phyloP scores from a whole-genome alignment of 2,113 vertebrate genomes.

The Passer montanus region DNA sequence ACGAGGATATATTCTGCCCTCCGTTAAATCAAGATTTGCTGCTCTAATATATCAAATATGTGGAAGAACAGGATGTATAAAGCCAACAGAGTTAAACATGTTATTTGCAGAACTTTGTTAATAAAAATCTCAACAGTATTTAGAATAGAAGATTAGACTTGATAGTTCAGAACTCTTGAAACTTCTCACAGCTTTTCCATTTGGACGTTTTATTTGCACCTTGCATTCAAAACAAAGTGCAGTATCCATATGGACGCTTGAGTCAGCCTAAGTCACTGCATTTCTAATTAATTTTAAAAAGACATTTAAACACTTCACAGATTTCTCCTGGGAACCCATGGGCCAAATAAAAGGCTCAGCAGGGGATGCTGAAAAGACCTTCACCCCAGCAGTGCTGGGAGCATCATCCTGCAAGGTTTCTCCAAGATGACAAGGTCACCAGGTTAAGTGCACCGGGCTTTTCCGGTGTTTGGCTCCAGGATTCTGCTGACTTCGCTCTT shows the following conservation, averaged over 20 bases:
- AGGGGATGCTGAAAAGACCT: not conserved
- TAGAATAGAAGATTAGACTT: not conserved
- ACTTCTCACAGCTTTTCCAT: not conserved
- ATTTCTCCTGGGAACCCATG: not conserved
- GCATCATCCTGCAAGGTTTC: not conserved
- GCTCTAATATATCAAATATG: not conserved
- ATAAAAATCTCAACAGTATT: not conserved
- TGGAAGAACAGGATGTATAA: rapidly evolving
- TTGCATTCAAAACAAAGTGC: not conserved
- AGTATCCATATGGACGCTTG: not conserved
- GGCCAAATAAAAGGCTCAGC: not conserved
- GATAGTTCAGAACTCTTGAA: not conserved
- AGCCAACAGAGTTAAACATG: not conserved
- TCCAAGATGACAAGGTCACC: conserved; percentile 1
- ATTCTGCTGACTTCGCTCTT: not conserved
- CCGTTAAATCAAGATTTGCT: not conserved
- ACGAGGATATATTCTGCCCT: not conserved
- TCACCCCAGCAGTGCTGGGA: not conserved
- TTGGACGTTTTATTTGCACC: not conserved
- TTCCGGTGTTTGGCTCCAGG: not conserved
- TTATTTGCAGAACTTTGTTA: not conserved
- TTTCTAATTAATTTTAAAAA: not conserved
- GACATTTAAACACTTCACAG: not conserved
- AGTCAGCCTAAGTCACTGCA: not conserved
- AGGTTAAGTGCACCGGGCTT: not conserved